Percentiles rank a stretch among this genome's conserved stretches.
phyloP scores from a whole-genome alignment of 2,888 invertebrate species.

The Leptopilina drosophilae region DNA sequence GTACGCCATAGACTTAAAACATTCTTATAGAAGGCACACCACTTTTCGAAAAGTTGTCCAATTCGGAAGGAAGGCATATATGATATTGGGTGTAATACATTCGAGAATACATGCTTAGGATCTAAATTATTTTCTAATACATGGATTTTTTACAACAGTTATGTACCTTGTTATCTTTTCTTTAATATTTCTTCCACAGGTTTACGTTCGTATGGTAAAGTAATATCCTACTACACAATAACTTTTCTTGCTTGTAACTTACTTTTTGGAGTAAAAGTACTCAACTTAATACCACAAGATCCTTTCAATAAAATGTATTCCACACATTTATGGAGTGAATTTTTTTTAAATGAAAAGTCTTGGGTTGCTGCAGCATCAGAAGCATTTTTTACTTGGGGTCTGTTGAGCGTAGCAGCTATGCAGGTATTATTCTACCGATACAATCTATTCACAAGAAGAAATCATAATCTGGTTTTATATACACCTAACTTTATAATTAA shows the following conservation, averaged over 20 bases:
- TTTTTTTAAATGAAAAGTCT: conserved; percentile 90
- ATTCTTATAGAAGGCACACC: too few relatives aligned
- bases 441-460: too few relatives aligned
- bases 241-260: conserved; percentile 87
- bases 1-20: too few relatives aligned
- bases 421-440: conserved; percentile 76
- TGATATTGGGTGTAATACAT: too few relatives aligned
- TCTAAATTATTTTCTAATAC: too few relatives aligned
- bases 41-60: too few relatives aligned
- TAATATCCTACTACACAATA: conserved; percentile 87
- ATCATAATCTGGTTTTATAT: too few relatives aligned
- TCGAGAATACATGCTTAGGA: too few relatives aligned
- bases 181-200: conserved; percentile 74
- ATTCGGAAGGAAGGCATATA: too few relatives aligned
- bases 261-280: conserved; percentile 85
- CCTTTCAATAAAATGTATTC: conserved; percentile 85
- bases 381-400: conserved; percentile 92
- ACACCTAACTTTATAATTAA: neutral
- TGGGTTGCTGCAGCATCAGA: conserved; percentile 95
- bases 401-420: conserved; percentile 89
- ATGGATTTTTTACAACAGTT: neutral
- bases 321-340: conserved; percentile 89
- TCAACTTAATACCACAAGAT: conserved; percentile 85
- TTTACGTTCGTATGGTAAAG: conserved; percentile 89
- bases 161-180: too few relatives aligned